Conservation (phyloP, 2,797 vertebrate species). For the Siniperca obscura region DNA sequence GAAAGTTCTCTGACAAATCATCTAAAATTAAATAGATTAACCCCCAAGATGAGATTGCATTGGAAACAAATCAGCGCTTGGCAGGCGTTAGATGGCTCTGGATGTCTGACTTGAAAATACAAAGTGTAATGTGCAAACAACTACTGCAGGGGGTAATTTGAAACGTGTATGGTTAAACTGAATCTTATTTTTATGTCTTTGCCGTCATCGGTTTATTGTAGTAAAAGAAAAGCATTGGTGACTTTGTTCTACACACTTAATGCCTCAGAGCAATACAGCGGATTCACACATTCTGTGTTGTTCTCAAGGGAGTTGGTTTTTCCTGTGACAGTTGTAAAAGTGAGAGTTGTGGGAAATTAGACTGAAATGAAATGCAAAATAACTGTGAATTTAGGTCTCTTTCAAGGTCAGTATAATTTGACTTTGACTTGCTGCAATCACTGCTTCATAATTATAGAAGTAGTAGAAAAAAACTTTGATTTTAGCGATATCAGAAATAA, state of each 20-base stretch:
- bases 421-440: background rate
- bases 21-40: conserved; percentile 29
- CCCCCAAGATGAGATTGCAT: background rate
- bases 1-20: conserved; percentile 28
- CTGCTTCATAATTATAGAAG: background rate
- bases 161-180: background rate
- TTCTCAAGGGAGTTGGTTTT: background rate
- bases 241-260: conserved; percentile 15
- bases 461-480: background rate
- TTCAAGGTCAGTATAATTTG: background rate
- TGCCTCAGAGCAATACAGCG: background rate
- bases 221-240: conserved; percentile 5
- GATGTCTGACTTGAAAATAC: background rate
- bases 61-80: conserved; percentile 17
- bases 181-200: background rate
- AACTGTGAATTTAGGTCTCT: background rate
- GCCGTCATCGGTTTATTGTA: background rate
- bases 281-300: background rate
- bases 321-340: conserved; percentile 19
- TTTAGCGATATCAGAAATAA: background rate
- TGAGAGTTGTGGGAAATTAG: conserved; percentile 37
- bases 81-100: background rate
- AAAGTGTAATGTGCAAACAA: background rate
- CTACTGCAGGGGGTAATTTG: background rate
- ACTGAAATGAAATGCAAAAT: conserved; percentile 12